phyloP scores from a whole-genome alignment of 92 coral and sea anemone genomes.

The Zoanthus sansibaricus region DNA sequence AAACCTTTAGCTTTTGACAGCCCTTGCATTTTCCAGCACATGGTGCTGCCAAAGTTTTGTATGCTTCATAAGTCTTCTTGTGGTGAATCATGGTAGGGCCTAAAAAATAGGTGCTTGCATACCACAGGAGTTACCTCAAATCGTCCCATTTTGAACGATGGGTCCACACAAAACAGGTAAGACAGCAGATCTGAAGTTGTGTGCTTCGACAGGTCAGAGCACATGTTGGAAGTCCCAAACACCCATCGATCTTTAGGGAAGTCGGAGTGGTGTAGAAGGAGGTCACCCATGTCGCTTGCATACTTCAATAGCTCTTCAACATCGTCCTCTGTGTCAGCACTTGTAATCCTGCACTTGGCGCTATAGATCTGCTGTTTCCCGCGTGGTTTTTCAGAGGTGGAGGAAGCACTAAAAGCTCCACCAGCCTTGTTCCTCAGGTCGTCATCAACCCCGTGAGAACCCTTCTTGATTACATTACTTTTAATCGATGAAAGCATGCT shows the following conservation, averaged over 20 bases:
- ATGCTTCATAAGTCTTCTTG: conserved; percentile 52
- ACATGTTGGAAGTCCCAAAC: conserved; percentile 58
- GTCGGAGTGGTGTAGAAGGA: conserved; percentile 51
- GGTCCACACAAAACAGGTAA: conserved; percentile 60
- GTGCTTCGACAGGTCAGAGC: conserved; percentile 44
- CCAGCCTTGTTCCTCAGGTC: conserved; percentile 14
- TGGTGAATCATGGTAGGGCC: conserved; percentile 79
- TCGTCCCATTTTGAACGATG: conserved; percentile 67
- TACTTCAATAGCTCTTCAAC: conserved; percentile 34
- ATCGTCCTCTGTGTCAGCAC: not conserved
- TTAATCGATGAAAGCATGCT: conserved; percentile 25
- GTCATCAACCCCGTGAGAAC: conserved; percentile 29
- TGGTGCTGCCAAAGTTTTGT: conserved; percentile 51
- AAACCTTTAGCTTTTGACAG: conserved; percentile 60
- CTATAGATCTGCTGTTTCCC: conserved; percentile 30
- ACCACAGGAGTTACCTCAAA: conserved; percentile 71
- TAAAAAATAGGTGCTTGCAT: conserved; percentile 56
- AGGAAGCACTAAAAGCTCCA: conserved; percentile 24
- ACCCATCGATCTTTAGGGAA: conserved; percentile 71
- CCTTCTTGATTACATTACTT: conserved; percentile 26
- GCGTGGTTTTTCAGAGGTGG: conserved; percentile 32
- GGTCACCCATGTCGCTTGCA: conserved; percentile 34
- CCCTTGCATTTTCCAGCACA: conserved; percentile 50
- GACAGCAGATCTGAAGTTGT: conserved; percentile 43
- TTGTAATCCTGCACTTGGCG: not conserved